These are phyloP conservation scores for Coranthus polyacanthus DNA, from an alignment of 2,797 vertebrate genomes.

Conservation along the genomic window DNA sequence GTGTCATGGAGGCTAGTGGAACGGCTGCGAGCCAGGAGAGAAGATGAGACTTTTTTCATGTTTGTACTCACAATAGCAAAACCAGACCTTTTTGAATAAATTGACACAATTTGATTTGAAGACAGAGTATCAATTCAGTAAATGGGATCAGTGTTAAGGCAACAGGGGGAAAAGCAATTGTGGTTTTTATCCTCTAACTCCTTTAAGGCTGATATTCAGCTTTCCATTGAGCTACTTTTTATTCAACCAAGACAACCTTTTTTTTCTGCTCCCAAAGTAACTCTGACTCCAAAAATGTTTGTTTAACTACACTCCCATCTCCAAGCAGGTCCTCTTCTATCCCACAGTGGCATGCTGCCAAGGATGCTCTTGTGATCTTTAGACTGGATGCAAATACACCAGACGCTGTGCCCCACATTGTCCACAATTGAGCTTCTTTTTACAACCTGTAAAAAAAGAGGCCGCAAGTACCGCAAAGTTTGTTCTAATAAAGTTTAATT, in stretches of 20 bases:
- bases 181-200: slow-evolving; percentile 13
- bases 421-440: slow-evolving; percentile 18
- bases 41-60: neutral
- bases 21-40: no score
- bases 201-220: slow-evolving; percentile 15
- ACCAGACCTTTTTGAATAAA: slow-evolving; percentile 6
- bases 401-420: slow-evolving; percentile 49
- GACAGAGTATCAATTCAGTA: neutral
- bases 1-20: neutral
- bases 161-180: slow-evolving; percentile 4
- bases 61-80: neutral
- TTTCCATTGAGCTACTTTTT: slow-evolving; percentile 3
- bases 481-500: no score
- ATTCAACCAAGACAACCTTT: slow-evolving; percentile 14
- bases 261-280: slow-evolving; percentile 16
- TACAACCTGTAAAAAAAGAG: slow-evolving; percentile 12
- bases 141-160: neutral
- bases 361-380: slow-evolving; percentile 26
- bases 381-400: slow-evolving; percentile 40
- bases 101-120: slow-evolving; percentile 2
- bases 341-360: slow-evolving; percentile 37
- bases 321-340: slow-evolving; percentile 20
- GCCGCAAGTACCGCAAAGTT: slow-evolving; percentile 7
- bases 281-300: slow-evolving; percentile 3
- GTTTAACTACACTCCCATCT: slow-evolving; percentile 14